Conservation (phyloP, 2,888 invertebrate genomes). For the Drosophila rellima region DNA sequence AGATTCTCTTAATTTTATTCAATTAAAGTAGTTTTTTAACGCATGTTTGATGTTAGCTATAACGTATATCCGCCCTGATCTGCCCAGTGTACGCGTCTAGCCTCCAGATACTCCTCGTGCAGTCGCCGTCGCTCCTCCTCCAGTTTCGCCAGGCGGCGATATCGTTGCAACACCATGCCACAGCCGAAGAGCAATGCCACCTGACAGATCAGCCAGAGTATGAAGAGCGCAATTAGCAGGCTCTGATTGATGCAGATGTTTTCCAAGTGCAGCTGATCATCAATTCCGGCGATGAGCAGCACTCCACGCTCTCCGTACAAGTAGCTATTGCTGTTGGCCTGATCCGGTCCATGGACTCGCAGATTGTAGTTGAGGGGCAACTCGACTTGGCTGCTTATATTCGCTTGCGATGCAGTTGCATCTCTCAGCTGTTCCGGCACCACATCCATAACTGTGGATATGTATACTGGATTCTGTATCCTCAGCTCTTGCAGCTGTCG, state of each 20-base stretch:
- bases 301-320: slow-evolving; percentile 88
- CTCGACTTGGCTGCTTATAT: slow-evolving; percentile 45
- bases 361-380: slow-evolving; percentile 87
- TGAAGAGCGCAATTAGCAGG: slow-evolving; percentile 88
- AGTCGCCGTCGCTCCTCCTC: slow-evolving; percentile 86
- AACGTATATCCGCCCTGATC: slow-evolving; percentile 86
- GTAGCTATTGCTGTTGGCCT: slow-evolving; percentile 85
- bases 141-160: slow-evolving; percentile 86
- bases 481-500: slow-evolving; percentile 56
- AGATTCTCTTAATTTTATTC: slow-evolving; percentile 67
- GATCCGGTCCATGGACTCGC: slow-evolving; percentile 88
- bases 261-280: slow-evolving; percentile 81
- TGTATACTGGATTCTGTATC: slow-evolving; percentile 83
- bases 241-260: slow-evolving; percentile 88
- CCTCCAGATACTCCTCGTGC: slow-evolving; percentile 89
- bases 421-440: slow-evolving; percentile 52
- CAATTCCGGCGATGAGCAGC: slow-evolving; percentile 87
- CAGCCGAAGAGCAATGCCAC: slow-evolving; percentile 87
- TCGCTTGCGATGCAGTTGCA: slow-evolving; percentile 9
- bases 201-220: slow-evolving; percentile 88
- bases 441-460: slow-evolving; percentile 83
- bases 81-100: slow-evolving; percentile 91
- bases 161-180: slow-evolving; percentile 87
- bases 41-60: slow-evolving; percentile 49
- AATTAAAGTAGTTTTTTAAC: slow-evolving; percentile 67